A percentile compares a stretch with the other conserved stretches of the same genome.
phyloP scores from a whole-genome alignment of 2,113 vertebrate species.

The Apodemus speciosus region DNA sequence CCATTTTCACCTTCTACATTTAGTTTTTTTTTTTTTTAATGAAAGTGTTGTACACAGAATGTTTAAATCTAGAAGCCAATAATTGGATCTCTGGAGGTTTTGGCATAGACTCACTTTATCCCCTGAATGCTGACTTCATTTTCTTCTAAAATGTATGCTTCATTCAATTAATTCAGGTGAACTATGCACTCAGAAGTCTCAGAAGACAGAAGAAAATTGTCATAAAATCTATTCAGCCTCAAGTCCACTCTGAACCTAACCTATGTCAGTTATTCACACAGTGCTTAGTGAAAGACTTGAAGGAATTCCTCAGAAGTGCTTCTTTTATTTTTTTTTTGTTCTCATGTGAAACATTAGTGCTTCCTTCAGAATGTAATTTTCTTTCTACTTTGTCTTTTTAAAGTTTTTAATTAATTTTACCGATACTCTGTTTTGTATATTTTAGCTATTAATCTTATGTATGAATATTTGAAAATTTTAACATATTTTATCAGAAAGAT shows the following conservation, averaged over 20 bases:
- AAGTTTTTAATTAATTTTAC: not conserved
- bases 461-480: not conserved
- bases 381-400: not conserved
- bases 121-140: not conserved
- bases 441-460: not conserved
- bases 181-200: conserved; percentile 28
- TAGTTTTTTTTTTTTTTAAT: conserved; percentile 41
- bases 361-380: not conserved
- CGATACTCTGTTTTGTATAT: not conserved
- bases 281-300: conserved; percentile 27
- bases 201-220: conserved; percentile 32
- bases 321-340: not conserved
- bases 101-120: not conserved
- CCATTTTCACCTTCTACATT: not conserved
- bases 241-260: not conserved
- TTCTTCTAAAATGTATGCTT: conserved; percentile 23
- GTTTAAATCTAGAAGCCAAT: conserved; percentile 43
- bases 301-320: not conserved
- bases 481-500: not conserved
- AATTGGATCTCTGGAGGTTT: conserved; percentile 50
- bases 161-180: conserved; percentile 48
- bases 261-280: not conserved
- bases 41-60: conserved; percentile 23
- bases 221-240: conserved; percentile 42
- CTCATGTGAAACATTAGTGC: not conserved